Evolutionary conservation across 2,797 vertebrate genomes (phyloP).

Genomic region (Rousettus madagascariensis): DNA sequence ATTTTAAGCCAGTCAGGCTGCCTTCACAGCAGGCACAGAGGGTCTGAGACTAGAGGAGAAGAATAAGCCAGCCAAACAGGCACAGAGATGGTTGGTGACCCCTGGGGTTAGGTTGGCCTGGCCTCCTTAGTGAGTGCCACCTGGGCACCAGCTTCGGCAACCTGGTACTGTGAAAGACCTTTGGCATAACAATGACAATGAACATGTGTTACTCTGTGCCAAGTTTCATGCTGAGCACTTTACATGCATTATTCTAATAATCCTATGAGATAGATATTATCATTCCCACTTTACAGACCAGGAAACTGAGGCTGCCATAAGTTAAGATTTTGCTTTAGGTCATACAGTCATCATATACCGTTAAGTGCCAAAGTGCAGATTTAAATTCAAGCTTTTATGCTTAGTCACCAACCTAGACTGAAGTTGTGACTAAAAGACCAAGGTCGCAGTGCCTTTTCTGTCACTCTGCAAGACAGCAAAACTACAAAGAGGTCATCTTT

Average conservation of each 20-base stretch:
- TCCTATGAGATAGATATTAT: neutral
- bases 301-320: neutral
- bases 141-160: neutral
- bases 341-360: neutral
- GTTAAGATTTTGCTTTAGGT: neutral
- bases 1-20: slow-evolving; percentile 6
- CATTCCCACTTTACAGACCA: neutral
- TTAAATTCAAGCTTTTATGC: neutral
- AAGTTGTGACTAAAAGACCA: neutral
- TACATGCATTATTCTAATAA: neutral
- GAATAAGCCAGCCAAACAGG: neutral
- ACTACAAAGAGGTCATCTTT: neutral
- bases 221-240: neutral
- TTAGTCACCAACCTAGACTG: neutral
- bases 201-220: neutral
- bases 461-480: neutral
- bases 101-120: neutral
- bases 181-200: neutral
- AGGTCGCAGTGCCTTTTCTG: neutral
- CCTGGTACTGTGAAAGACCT: neutral
- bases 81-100: neutral
- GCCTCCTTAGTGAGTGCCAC: neutral
- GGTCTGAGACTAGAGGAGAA: neutral
- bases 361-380: neutral
- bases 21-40: slow-evolving; percentile 4